Evolutionary conservation across 2,797 vertebrate genomes (phyloP).

Genomic region (Neosilurus hyrtlii): DNA sequence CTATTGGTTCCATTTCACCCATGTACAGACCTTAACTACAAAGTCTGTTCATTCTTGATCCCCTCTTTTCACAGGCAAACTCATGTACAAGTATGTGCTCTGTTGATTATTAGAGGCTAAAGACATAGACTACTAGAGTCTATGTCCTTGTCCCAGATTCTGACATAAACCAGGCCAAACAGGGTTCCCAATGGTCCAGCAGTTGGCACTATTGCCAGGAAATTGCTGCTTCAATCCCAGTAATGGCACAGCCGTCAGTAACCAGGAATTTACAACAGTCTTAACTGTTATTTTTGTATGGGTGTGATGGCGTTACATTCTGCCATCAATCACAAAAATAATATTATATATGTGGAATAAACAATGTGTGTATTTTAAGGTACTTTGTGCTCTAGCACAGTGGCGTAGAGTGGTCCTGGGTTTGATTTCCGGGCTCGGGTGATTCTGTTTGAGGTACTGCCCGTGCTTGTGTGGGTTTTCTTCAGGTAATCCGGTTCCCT

Average conservation of each 20-base stretch:
- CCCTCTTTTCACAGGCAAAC: neutral
- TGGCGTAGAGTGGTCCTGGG: no score
- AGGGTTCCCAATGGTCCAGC: neutral
- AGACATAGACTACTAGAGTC: neutral
- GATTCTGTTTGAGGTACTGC: no score
- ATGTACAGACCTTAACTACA: neutral
- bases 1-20: neutral
- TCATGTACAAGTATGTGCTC: neutral
- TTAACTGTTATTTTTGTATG: no score
- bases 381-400: neutral
- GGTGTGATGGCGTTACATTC: no score
- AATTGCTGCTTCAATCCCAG: neutral
- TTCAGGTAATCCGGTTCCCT: no score
- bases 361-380: neutral
- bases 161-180: conserved; percentile 5
- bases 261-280: neutral
- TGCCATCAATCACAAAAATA: neutral
- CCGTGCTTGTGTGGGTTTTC: no score
- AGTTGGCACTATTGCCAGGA: neutral
- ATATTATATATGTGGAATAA: no score
- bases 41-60: neutral
- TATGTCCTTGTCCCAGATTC: neutral
- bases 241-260: neutral
- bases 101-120: neutral
- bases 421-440: no score